Percentiles rank a stretch among this genome's conserved stretches.
Conservation (phyloP, 2,797 vertebrate species). For the Semotilus atromaculatus region DNA sequence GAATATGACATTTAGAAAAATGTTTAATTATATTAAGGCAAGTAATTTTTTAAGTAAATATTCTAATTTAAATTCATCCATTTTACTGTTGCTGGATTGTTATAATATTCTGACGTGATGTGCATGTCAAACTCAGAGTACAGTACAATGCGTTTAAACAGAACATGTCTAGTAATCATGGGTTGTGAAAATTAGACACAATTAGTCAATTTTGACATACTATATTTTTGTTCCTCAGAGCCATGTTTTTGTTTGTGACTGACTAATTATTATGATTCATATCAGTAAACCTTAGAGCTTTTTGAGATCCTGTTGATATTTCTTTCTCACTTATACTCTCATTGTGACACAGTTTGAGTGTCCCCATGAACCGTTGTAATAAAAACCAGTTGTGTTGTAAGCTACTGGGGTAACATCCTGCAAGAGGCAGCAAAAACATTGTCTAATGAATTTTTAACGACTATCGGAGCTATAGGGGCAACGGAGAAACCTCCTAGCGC, state of each 20-base stretch:
- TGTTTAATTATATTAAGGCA: neutral
- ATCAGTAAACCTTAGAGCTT: neutral
- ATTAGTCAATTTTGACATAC: neutral
- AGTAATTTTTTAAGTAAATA: neutral
- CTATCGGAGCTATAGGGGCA: slow-evolving; percentile 51
- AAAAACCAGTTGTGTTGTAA: slow-evolving; percentile 67
- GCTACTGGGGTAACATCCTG: slow-evolving; percentile 70
- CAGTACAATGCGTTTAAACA: neutral
- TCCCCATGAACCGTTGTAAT: slow-evolving; percentile 67
- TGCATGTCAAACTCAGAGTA: neutral
- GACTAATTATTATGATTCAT: neutral
- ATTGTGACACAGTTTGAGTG: slow-evolving; percentile 56
- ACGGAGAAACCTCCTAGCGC: slow-evolving; percentile 53
- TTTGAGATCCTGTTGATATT: neutral
- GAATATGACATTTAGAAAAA: no score
- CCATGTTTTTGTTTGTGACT: neutral
- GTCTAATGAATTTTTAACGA: slow-evolving; percentile 79
- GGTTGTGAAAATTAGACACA: neutral
- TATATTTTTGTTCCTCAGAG: neutral
- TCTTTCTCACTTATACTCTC: neutral
- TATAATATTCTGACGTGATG: neutral
- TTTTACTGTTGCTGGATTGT: neutral
- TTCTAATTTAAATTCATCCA: neutral
- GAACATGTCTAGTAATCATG: neutral
- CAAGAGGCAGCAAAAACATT: slow-evolving; percentile 73